Conservation (phyloP, 1,140 invertebrate genomes). For the Sminthurides bifidus region DNA sequence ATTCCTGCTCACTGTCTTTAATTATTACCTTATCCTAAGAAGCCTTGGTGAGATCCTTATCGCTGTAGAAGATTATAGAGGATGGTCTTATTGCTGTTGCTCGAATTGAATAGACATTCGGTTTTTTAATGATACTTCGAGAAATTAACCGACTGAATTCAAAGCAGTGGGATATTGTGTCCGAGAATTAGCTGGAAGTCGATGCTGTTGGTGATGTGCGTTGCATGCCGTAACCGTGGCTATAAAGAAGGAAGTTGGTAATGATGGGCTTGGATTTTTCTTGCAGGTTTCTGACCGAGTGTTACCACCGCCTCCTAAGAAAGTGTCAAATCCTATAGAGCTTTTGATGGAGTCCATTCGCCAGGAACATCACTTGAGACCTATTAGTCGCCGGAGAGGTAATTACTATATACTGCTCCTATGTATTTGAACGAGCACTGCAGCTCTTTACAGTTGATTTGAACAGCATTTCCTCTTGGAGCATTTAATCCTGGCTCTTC, state of each 20-base stretch:
- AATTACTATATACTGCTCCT: slow-evolving; percentile 2
- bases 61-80: too few species aligned
- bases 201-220: slow-evolving; percentile 2
- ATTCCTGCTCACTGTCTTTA: too few species aligned
- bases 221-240: slow-evolving; percentile 17
- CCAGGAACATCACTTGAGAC: slow-evolving; percentile 56
- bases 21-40: too few species aligned
- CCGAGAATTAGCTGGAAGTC: neutral
- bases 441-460: too few species aligned
- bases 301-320: slow-evolving; percentile 53
- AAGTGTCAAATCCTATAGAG: slow-evolving; percentile 64
- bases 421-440: neutral
- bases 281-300: slow-evolving; percentile 73
- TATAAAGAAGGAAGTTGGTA: too few species aligned
- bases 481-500: neutral
- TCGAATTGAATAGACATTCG: too few species aligned
- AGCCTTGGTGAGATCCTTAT: too few species aligned
- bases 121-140: too few species aligned
- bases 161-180: too few species aligned
- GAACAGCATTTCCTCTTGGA: too few species aligned
- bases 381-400: slow-evolving; percentile 36
- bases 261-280: slow-evolving; percentile 9
- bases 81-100: too few species aligned
- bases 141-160: too few species aligned
- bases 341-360: slow-evolving; percentile 78